A percentile compares a stretch with the other conserved stretches of the same genome.
phyloP scores from a whole-genome alignment of 1,140 invertebrate genomes.

The Pseudachorutes palmiensis region DNA sequence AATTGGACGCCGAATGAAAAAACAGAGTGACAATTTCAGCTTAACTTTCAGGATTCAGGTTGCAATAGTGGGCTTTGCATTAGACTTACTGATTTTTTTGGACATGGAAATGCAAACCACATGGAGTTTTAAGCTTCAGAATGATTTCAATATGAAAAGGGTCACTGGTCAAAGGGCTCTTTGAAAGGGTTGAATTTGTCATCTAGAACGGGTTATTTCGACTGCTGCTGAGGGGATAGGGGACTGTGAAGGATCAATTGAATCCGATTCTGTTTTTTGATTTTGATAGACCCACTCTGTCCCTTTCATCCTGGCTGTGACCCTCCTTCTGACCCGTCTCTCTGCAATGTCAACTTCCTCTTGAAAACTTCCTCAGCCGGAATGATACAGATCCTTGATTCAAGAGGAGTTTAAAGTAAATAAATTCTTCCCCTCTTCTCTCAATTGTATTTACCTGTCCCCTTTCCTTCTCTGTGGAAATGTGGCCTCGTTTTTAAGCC shows the following conservation, averaged over 20 bases:
- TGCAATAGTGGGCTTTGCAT: too few species aligned
- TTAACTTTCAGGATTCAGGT: too few species aligned
- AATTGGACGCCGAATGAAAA: too few species aligned
- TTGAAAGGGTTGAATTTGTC: not conserved
- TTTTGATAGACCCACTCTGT: not conserved
- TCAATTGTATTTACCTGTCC: not conserved
- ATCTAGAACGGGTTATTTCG: not conserved
- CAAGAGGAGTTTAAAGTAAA: not conserved
- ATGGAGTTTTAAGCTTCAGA: too few species aligned
- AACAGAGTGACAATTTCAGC: too few species aligned
- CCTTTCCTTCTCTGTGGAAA: not conserved
- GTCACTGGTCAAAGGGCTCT: not conserved
- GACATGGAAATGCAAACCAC: too few species aligned
- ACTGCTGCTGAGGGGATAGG: not conserved
- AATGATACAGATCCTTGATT: slow-evolving; percentile 2
- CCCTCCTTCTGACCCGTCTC: not conserved
- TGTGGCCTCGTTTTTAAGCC: too few species aligned
- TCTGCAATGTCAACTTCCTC: not conserved
- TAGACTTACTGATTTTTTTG: too few species aligned
- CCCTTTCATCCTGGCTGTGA: not conserved
- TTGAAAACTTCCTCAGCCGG: not conserved
- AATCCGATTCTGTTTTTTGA: too few species aligned
- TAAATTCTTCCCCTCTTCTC: not conserved
- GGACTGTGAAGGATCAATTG: too few species aligned
- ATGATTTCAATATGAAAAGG: too few species aligned